A percentile compares a stretch with the other conserved stretches of the same genome.
phyloP scores from a whole-genome alignment of 2,797 vertebrate species.

The Falco biarmicus region DNA sequence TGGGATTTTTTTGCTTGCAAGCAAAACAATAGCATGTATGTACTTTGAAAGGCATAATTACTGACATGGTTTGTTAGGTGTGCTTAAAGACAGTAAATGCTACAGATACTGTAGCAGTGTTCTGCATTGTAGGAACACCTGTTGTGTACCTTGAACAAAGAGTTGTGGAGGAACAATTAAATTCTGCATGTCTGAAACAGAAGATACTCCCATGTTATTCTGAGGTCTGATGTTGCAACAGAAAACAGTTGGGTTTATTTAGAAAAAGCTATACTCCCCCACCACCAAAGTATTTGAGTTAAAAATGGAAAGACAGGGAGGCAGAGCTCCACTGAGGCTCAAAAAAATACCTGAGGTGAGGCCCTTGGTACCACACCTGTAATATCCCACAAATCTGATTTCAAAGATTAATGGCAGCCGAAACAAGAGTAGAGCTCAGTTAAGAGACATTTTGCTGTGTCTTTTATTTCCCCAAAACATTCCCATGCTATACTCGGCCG shows the following conservation, averaged over 20 bases:
- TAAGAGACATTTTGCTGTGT: neutral
- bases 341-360: neutral
- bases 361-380: neutral
- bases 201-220: neutral
- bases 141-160: neutral
- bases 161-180: neutral
- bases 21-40: neutral
- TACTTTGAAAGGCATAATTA: neutral
- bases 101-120: neutral
- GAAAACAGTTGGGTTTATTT: neutral
- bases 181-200: neutral
- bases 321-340: neutral
- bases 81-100: neutral
- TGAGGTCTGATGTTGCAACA: neutral
- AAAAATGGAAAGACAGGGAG: neutral
- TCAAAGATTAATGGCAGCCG: neutral
- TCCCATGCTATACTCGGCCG: neutral
- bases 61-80: neutral
- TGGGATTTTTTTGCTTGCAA: neutral
- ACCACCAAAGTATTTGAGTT: neutral
- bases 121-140: neutral
- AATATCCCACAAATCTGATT: neutral
- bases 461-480: neutral
- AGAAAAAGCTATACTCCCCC: neutral
- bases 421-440: neutral